Base-by-base conservation (phyloP, 2,113 vertebrate species). In the Periophthalmodon schlosseri region DNA sequence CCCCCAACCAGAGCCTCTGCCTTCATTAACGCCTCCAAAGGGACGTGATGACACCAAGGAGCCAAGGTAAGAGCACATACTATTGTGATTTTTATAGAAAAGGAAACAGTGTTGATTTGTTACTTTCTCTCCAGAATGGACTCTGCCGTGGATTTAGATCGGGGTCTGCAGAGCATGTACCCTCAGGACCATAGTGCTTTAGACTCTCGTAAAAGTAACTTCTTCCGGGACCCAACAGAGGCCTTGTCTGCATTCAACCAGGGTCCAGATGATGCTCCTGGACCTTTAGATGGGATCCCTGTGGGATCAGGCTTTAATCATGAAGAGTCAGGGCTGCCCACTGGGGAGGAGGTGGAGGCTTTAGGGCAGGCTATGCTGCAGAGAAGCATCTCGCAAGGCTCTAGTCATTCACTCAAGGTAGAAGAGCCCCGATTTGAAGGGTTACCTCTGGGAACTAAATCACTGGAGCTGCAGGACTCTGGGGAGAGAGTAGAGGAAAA, bases 381-480 rank as follows among this genome's bases (percentile, higher is more conserved):
- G 80, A 96, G 94, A 87, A 97, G 93, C 75, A 86, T 97, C 75
- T 98, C 96, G 16, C 96, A 96, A 80, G 96, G 95, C 28, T 96
- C 96, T 69, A 95, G 91, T 81, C 96, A 96, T 71, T 94, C 94
- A 16, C 84, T 95, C 1, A 98, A 97, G 80, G 87, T 94, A 71
- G 98, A 98, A 66, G 98, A 98, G 52, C 94, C 94, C 58, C 94
- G 94, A 82, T 95, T 84, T 68, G 96, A 98, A 18, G 88, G 90
- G 0, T 58, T 84, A 50, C 78, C 83, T 72, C 70, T 93, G 61
- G 93, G 87, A 36, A 92, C 87, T 91, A 97, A 93, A 84, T 67
- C 88, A 0, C 73, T 80, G 86, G 97, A 90, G 39, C 68, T 93
- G 23, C 94, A 95, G 80, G 96, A 97, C 39, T 49, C 89, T 18